phyloP scores from a whole-genome alignment of 2,797 vertebrate genomes.

The Acropternis orthonyx region DNA sequence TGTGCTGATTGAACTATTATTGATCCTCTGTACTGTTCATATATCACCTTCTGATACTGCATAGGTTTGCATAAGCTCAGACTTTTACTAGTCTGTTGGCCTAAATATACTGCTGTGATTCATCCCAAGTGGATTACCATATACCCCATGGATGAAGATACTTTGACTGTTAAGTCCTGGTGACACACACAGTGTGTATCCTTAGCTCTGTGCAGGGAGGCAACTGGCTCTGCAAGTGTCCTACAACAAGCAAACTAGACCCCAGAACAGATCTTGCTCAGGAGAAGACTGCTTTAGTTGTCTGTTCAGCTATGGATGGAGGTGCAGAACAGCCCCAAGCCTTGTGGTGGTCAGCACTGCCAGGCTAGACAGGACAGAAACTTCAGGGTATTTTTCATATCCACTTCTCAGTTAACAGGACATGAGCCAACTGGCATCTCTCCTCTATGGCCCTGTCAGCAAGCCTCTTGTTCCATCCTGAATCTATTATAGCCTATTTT shows the following conservation, averaged over 20 bases:
- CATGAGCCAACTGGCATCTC: not conserved
- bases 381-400: not conserved
- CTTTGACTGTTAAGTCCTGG: not conserved
- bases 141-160: not conserved
- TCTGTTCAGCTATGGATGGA: not conserved
- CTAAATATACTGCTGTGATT: not conserved
- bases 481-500: not conserved
- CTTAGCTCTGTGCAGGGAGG: not conserved
- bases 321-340: not conserved
- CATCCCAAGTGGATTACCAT: not conserved
- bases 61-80: not conserved
- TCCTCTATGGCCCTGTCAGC: not conserved
- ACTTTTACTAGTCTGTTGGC: not conserved
- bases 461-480: not conserved
- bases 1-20: not conserved
- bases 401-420: not conserved
- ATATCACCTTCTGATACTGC: not conserved
- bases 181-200: not conserved
- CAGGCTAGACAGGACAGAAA: not conserved
- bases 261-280: not conserved
- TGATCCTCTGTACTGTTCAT: not conserved
- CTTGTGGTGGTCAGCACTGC: not conserved
- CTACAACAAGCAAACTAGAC: not conserved
- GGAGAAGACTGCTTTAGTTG: not conserved
- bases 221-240: not conserved